Evolutionary conservation across 1,140 invertebrate species (phyloP), one percentile per base, ranked within the genome.

Genomic region (Brachionus paranguensis): DNA sequence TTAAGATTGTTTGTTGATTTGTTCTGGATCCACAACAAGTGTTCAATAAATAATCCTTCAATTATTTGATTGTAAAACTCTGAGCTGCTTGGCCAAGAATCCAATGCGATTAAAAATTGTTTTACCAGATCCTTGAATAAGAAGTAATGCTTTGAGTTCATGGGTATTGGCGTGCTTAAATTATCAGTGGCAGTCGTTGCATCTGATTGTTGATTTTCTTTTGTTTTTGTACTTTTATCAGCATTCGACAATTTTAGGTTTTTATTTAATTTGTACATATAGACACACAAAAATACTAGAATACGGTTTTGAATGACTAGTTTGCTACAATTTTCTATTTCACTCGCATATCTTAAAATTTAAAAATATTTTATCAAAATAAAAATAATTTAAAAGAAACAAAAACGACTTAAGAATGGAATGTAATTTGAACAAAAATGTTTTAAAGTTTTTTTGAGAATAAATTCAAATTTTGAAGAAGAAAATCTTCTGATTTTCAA

Each of bases 51-150:
- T 43, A 41, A 5, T 2, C 78, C 78, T 27, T 81, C 78, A n/a
- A 81, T 81, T 81, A 81, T 60, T 47, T 81, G 78, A 27, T 81
- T 81, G 27, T 81, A 81, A 68, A 81, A 81, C 33, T 81, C 78
- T 43, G 78, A 81, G 14, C 53, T 64, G 20, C 47, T 12, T 37
- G 20, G 53, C 78, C 78, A 81, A n/a, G 50, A 64, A 14, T 81
- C 78, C 12, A 81, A 37, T n/a, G 33, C 17, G 11, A 47, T 81
- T 27, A 81, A 37, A 47, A 45, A 81, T 33, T 81, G 78, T 81
- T 81, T 81, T 3, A 81, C 60, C 24, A 81, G 27, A 20, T 81
- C 78, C 41, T 81, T 81, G 53, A 81, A 81, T 17, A 68, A 64
- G 12, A 20, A 41, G 14, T 81, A 43, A 60, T 81, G 43, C 29